Base-by-base conservation (phyloP, 2,888 invertebrate species). In the Allacma fusca region DNA sequence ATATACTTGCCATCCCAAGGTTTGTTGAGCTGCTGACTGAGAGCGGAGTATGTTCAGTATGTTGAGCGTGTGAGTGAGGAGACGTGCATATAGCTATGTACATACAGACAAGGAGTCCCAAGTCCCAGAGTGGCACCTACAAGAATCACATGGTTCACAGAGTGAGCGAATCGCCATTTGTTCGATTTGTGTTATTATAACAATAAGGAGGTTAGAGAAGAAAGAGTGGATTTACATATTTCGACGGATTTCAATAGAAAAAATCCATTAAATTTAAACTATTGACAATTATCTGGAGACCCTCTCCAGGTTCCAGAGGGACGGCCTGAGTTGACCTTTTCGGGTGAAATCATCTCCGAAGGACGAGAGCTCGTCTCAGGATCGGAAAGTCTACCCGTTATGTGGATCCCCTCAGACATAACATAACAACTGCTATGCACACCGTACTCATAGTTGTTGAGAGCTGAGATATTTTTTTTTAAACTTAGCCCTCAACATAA, bases 171-270 rank as follows among this genome's bases (percentile, higher is more conserved):
- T 62, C 62, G 62, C 62, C 62, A 62, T 62, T 62, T 62, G 62
- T 62, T 62, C 62, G 62, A 62, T 62, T 62, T 62, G 23, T 62
- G 62, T 62, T 62, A 24, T 62, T 62, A 62, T 62, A 62, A 62
- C 62, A 62, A 62, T 62, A 62, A 62, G 62, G 62, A 62, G n/a
- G 50, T 50, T 50, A 50, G 50, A 50, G 19, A 50, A 50, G 19
- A 50, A 50, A 50, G 50, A 50, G 50, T 50, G 50, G 50, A n/a
- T 50, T 50, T 50, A 50, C 50, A 50, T 50, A 50, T 50, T 50
- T 50, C 16, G 16, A 50, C 19, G 50, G 50, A 50, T 50, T 50
- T 50, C 19, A 50, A n/a, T 50, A n/a, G 2, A n/a, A 16, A 50
- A 34, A 34, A 34, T n/a, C 34, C 9, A 34, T 34, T 34, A 34